phyloP scores from a whole-genome alignment of 2,888 invertebrate species.

The Alcis repandata region DNA sequence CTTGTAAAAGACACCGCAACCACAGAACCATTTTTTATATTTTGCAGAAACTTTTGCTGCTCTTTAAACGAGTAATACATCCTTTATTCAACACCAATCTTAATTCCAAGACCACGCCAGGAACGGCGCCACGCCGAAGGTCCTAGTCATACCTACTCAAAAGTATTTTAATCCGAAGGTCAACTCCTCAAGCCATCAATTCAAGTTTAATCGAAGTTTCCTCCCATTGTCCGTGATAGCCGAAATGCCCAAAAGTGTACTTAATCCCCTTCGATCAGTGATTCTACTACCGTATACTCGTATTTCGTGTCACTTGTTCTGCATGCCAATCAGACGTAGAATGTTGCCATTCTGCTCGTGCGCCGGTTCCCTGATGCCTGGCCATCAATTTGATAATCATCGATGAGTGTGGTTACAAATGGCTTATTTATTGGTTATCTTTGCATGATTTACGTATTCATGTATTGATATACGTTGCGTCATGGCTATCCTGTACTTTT shows the following conservation, averaged over 20 bases:
- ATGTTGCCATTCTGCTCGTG: background rate
- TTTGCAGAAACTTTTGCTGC: background rate
- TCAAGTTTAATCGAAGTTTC: slow-evolving; percentile 7
- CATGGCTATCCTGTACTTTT: too few relatives aligned
- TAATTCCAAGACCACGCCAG: background rate
- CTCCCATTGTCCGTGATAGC: slow-evolving; percentile 9
- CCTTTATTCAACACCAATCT: too few relatives aligned
- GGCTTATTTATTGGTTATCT: background rate
- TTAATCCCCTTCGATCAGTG: slow-evolving; percentile 7
- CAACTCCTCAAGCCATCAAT: background rate
- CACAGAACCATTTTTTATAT: too few relatives aligned
- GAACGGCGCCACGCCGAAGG: background rate
- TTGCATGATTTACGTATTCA: background rate
- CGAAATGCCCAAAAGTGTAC: slow-evolving; percentile 16
- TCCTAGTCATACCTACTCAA: background rate
- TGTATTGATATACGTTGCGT: background rate
- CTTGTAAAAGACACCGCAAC: too few relatives aligned
- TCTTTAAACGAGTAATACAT: background rate
- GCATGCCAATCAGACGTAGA: slow-evolving; percentile 15
- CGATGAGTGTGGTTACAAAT: slow-evolving; percentile 12
- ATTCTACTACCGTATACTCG: slow-evolving; percentile 8
- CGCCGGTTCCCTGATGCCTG: background rate
- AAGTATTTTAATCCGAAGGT: slow-evolving; percentile 10
- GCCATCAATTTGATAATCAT: slow-evolving; percentile 19
- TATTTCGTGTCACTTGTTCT: background rate